Percentiles rank a stretch among this genome's conserved stretches.
Conservation (phyloP, 2,888 invertebrate species). For the Hyppa rectilinea region DNA sequence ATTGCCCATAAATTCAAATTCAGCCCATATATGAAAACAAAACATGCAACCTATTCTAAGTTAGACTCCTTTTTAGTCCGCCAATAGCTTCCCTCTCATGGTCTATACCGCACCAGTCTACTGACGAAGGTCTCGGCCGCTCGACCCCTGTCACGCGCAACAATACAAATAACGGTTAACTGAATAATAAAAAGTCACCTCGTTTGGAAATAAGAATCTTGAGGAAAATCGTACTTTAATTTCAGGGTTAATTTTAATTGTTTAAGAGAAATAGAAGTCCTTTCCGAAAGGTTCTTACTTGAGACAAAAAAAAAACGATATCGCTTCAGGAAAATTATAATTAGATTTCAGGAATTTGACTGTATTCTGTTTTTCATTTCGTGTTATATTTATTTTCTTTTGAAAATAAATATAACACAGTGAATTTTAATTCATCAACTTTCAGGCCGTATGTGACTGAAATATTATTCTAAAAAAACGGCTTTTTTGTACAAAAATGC, state of each 20-base stretch:
- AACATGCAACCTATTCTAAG: neutral
- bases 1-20: too few relatives aligned
- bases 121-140: neutral
- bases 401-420: neutral
- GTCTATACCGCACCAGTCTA: too few relatives aligned
- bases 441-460: too few relatives aligned
- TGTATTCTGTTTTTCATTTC: neutral
- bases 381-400: too few relatives aligned
- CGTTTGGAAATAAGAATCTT: constrained; percentile 24
- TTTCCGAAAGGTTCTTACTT: neutral
- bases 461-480: too few relatives aligned
- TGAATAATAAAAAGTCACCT: constrained; percentile 33
- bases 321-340: constrained; percentile 4
- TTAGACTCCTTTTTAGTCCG: neutral
- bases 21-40: neutral
- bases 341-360: neutral
- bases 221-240: neutral
- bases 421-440: too few relatives aligned
- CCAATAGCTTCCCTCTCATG: neutral
- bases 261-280: neutral
- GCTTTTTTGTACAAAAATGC: too few relatives aligned
- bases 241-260: neutral
- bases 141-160: neutral
- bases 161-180: constrained; percentile 58
- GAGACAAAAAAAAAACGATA: neutral